Percentiles rank a stretch among this genome's conserved stretches.
Conservation (phyloP, 2,797 vertebrate genomes). For the Zalophus californianus region DNA sequence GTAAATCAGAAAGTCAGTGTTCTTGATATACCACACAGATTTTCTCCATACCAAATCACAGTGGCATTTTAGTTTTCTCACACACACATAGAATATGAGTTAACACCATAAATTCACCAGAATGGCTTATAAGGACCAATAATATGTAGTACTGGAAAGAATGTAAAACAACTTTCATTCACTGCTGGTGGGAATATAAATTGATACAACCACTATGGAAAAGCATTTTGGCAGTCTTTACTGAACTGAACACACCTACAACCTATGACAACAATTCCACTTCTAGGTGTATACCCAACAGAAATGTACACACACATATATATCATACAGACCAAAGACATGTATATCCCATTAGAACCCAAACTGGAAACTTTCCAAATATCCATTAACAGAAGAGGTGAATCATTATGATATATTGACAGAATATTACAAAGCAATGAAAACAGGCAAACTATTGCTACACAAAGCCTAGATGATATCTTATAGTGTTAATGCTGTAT, state of each 20-base stretch:
- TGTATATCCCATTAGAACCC: neutral
- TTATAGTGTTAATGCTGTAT: neutral
- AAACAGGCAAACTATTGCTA: neutral
- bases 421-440: neutral
- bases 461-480: neutral
- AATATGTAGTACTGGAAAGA: neutral
- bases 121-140: neutral
- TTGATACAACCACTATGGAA: neutral
- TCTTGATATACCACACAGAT: neutral
- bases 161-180: constrained; percentile 41
- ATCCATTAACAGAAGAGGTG: neutral
- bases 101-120: constrained; percentile 4
- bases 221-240: neutral
- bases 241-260: neutral
- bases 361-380: neutral
- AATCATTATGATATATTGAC: neutral
- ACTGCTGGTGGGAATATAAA: neutral
- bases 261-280: neutral
- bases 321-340: neutral
- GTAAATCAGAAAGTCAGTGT: constrained; percentile 4
- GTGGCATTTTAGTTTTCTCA: neutral
- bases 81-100: neutral
- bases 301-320: neutral
- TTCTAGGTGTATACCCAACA: neutral
- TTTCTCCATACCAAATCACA: neutral